phyloP scores from a whole-genome alignment of 1,140 invertebrate genomes.

The Drosophila quadrilineata region DNA sequence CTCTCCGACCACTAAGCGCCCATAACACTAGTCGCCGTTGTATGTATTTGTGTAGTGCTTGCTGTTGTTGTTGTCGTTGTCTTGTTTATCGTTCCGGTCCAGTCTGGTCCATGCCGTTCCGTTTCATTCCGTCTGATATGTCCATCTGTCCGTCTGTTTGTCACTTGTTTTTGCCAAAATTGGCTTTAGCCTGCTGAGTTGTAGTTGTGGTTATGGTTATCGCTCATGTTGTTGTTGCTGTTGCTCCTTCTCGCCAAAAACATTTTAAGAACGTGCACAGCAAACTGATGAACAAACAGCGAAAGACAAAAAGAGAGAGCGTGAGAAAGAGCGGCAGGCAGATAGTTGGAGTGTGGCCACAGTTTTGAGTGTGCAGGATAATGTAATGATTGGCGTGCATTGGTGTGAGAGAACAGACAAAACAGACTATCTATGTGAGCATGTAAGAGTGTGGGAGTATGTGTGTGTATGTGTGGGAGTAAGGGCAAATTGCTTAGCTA shows the following conservation, averaged over 20 bases:
- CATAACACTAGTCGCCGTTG: slow-evolving; percentile 26
- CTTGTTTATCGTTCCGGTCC: slow-evolving; percentile 58
- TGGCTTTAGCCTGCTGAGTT: slow-evolving; percentile 50
- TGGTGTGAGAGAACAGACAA: slow-evolving; percentile 22
- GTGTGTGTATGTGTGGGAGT: not conserved
- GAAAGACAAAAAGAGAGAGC: not conserved
- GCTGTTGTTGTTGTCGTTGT: slow-evolving; percentile 31
- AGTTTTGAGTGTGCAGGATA: slow-evolving; percentile 42
- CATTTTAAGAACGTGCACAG: slow-evolving; percentile 71
- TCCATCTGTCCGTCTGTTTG: slow-evolving; percentile 62
- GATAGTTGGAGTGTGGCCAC: not conserved
- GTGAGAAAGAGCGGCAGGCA: not conserved
- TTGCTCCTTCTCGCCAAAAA: slow-evolving; percentile 41
- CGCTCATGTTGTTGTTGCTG: slow-evolving; percentile 10
- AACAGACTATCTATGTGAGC: not conserved
- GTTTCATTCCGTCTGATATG: slow-evolving; percentile 16
- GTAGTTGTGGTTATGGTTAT: slow-evolving; percentile 48
- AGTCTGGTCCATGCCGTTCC: slow-evolving; percentile 31
- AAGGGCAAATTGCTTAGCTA: slow-evolving; percentile 5
- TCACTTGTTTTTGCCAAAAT: slow-evolving; percentile 75
- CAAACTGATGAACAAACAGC: slow-evolving; percentile 61
- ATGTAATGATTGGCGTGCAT: slow-evolving; percentile 55
- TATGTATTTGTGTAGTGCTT: slow-evolving; percentile 8
- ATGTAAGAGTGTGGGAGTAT: not conserved
- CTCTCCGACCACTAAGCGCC: slow-evolving; percentile 25